A percentile compares a stretch with the other conserved stretches of the same genome.
Conservation (phyloP, 2,113 vertebrate species). For the Amblyornis subalaris region DNA sequence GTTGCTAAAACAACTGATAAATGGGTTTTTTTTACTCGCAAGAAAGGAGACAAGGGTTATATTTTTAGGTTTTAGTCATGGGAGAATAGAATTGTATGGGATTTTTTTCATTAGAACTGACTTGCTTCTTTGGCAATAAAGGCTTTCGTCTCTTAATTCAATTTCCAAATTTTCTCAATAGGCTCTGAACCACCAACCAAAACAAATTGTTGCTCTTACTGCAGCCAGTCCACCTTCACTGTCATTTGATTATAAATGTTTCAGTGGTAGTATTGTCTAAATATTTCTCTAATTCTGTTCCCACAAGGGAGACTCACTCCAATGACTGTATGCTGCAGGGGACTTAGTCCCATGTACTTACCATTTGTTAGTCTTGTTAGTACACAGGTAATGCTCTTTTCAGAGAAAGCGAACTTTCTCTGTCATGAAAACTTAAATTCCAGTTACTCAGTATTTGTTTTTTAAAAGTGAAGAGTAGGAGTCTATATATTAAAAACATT, state of each 20-base stretch:
- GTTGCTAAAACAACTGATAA: neutral
- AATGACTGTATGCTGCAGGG: neutral
- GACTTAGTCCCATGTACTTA: neutral
- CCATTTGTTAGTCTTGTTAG: neutral
- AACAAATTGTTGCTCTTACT: neutral
- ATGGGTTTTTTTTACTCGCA: neutral
- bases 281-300: slow-evolving; percentile 2
- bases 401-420: neutral
- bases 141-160: slow-evolving; percentile 1
- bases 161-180: slow-evolving; percentile 5
- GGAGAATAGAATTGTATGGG: neutral
- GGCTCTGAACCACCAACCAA: neutral
- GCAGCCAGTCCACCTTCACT: neutral
- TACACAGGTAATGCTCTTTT: neutral
- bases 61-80: neutral
- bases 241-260: neutral
- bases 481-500: neutral
- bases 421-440: neutral
- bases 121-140: neutral
- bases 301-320: neutral
- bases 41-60: neutral
- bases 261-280: neutral
- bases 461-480: neutral
- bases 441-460: neutral
- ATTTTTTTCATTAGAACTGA: neutral